phyloP scores from a whole-genome alignment of 2,797 vertebrate species.

The Muraenolepis orangiensis region DNA sequence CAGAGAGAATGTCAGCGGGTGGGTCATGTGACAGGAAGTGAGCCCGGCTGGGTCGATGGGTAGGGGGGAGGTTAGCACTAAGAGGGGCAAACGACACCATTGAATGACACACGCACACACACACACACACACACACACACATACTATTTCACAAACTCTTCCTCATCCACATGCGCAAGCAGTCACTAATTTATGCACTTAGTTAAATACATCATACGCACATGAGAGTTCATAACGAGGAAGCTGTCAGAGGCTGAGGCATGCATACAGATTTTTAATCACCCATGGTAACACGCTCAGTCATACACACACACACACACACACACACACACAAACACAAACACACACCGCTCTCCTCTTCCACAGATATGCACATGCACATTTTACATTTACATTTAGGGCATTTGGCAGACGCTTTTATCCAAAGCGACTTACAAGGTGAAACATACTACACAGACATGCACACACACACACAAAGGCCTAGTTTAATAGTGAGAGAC shows the following conservation, averaged over 20 bases:
- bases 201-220: not conserved
- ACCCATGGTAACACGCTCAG: conserved; percentile 3
- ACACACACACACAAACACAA: not conserved
- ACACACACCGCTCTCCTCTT: too few relatives aligned
- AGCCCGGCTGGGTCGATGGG: conserved; percentile 39
- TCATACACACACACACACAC: not conserved
- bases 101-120: conserved; percentile 12
- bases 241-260: conserved; percentile 28
- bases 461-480: too few relatives aligned
- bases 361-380: not conserved
- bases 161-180: conserved; percentile 15
- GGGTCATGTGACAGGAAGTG: conserved; percentile 56
- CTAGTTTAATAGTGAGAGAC: too few relatives aligned
- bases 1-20: not conserved
- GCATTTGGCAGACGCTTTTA: too few relatives aligned
- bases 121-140: not conserved
- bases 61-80: conserved; percentile 57
- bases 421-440: too few relatives aligned
- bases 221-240: conserved; percentile 36
- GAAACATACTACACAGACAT: too few relatives aligned
- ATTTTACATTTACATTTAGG: too few relatives aligned
- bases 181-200: conserved; percentile 19
- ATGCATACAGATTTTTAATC: conserved; percentile 31
- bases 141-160: not conserved
- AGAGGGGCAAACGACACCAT: conserved; percentile 39